Evolutionary conservation across 2,113 vertebrate species (phyloP).

Genomic region (Ciconia maguari): DNA sequence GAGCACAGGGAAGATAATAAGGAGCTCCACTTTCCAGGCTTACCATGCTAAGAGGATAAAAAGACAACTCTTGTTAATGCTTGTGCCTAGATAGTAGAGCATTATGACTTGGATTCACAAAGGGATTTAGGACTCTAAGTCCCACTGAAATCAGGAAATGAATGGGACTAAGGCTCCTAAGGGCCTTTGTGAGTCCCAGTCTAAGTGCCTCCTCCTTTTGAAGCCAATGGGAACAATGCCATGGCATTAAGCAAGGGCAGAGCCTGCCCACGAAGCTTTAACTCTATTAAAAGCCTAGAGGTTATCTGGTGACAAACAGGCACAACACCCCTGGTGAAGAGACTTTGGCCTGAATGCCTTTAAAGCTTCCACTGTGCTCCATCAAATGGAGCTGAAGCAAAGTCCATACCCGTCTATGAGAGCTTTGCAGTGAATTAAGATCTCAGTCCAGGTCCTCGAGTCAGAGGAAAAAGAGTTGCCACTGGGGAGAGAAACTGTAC

Average conservation of each 20-base stretch:
- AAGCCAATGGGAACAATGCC: slow-evolving; percentile 43
- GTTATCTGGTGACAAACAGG: slow-evolving; percentile 46
- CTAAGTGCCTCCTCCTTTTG: slow-evolving; percentile 20
- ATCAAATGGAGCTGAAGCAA: background rate
- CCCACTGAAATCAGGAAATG: slow-evolving; percentile 55
- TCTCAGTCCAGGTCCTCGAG: background rate
- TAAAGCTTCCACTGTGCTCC: background rate
- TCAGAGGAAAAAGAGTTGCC: background rate
- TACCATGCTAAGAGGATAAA: slow-evolving; percentile 61
- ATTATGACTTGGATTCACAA: slow-evolving; percentile 57
- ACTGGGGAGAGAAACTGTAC: background rate
- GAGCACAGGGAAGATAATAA: slow-evolving; percentile 32
- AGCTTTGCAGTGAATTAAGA: slow-evolving; percentile 10
- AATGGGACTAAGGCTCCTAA: slow-evolving; percentile 43
- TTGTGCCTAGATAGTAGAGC: slow-evolving; percentile 47
- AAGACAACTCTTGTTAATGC: slow-evolving; percentile 51
- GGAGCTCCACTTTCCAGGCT: slow-evolving; percentile 54
- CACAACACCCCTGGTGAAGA: background rate
- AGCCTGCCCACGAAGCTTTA: background rate
- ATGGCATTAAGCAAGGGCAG: slow-evolving; percentile 22
- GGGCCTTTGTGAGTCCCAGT: background rate
- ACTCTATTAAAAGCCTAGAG: slow-evolving; percentile 17
- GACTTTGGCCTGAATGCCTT: background rate
- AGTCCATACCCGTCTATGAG: background rate
- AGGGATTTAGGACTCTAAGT: slow-evolving; percentile 59